Percentiles rank a stretch among this genome's conserved stretches.
phyloP scores from a whole-genome alignment of 2,888 invertebrate species.

The Mycogona germanica region DNA sequence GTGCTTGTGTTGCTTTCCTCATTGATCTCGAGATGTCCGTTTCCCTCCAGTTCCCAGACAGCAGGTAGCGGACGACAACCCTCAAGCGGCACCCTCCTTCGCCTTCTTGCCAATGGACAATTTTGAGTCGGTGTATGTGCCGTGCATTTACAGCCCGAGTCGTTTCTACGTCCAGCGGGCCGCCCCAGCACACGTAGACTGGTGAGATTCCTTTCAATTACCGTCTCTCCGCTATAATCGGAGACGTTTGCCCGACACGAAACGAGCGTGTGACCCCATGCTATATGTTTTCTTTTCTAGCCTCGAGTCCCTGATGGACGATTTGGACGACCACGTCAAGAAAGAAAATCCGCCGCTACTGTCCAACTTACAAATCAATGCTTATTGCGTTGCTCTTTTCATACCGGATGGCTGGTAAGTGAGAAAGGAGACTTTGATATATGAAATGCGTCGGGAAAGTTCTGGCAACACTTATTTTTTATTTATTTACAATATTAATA shows the following conservation, averaged over 20 bases:
- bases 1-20: too few relatives aligned
- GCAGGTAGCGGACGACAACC: too few relatives aligned
- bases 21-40: too few relatives aligned
- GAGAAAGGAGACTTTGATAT: too few relatives aligned
- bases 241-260: too few relatives aligned
- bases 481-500: too few relatives aligned
- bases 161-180: conserved; percentile 41
- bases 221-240: neutral
- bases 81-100: conserved; percentile 32
- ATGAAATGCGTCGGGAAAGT: too few relatives aligned
- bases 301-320: conserved; percentile 6
- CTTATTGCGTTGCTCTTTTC: conserved; percentile 17
- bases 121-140: conserved; percentile 38
- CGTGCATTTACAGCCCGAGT: conserved; percentile 38
- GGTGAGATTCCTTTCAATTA: neutral
- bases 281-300: neutral
- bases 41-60: too few relatives aligned
- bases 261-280: too few relatives aligned
- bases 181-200: conserved; percentile 32
- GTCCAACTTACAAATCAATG: neutral
- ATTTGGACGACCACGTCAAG: conserved; percentile 1
- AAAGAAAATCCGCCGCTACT: neutral
- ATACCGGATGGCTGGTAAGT: too few relatives aligned
- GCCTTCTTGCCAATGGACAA: conserved; percentile 40
- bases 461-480: too few relatives aligned